Conservation (phyloP, 2,113 vertebrate species). For the Pleuronectes platessa region DNA sequence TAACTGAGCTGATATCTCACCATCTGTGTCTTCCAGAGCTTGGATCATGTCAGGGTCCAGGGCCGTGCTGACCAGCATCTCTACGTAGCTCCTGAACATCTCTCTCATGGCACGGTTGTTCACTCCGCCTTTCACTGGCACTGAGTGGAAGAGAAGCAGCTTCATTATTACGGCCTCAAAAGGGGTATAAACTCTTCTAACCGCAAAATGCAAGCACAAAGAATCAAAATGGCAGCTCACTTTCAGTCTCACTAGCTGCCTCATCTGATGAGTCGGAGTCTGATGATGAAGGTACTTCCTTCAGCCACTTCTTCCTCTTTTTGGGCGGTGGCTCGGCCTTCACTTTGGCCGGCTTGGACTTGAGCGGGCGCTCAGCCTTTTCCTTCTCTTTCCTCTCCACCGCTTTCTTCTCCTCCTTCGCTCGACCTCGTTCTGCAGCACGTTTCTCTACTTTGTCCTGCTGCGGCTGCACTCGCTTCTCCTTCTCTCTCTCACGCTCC, state of each 20-base stretch:
- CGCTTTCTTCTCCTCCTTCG: constrained; percentile 77
- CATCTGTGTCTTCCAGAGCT: constrained; percentile 92
- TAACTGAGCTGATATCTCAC: constrained; percentile 69
- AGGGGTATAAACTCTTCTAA: not conserved
- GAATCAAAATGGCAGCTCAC: constrained; percentile 67
- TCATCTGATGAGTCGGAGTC: constrained; percentile 90
- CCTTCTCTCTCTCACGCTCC: constrained; percentile 61
- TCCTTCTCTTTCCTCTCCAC: constrained; percentile 75
- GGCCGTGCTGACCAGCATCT: constrained; percentile 94
- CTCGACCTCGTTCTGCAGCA: constrained; percentile 68
- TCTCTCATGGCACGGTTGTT: constrained; percentile 93
- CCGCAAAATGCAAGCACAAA: not conserved
- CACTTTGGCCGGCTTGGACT: constrained; percentile 84
- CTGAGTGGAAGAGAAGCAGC: constrained; percentile 43
- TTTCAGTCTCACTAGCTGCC: constrained; percentile 90
- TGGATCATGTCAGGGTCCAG: constrained; percentile 96
- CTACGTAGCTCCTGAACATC: constrained; percentile 95
- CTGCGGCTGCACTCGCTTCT: constrained; percentile 66
- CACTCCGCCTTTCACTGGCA: constrained; percentile 85
- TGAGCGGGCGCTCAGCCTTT: constrained; percentile 75
- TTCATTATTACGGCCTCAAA: not conserved
- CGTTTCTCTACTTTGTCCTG: constrained; percentile 78
- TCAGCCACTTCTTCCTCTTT: constrained; percentile 94
- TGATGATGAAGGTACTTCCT: constrained; percentile 87
- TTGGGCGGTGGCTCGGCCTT: constrained; percentile 93